A percentile compares a stretch with the other conserved stretches of the same genome.
phyloP scores from a whole-genome alignment of 1,140 invertebrate species.

The Oryctes rhinoceros region DNA sequence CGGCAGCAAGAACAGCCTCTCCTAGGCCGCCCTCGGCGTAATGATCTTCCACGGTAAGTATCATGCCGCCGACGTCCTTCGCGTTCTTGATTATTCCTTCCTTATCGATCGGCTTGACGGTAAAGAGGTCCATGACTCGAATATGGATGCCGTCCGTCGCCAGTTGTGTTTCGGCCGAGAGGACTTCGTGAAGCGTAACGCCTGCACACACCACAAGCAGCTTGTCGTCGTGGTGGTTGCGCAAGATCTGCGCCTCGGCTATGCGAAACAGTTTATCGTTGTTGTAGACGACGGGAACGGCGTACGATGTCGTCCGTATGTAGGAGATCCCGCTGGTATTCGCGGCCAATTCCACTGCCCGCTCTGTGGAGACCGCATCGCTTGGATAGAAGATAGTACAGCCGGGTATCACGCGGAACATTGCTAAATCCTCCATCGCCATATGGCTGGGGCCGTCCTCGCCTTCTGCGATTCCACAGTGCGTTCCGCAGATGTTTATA shows the following conservation, averaged over 20 bases:
- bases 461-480: conserved; percentile 95
- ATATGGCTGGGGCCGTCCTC: conserved; percentile 99
- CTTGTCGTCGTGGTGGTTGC: conserved; percentile 76
- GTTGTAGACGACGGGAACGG: conserved; percentile 83
- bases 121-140: conserved; percentile 92
- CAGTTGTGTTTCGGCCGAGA: conserved; percentile 85
- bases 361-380: conserved; percentile 94
- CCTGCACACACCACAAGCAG: conserved; percentile 91
- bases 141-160: conserved; percentile 73
- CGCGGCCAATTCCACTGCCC: conserved; percentile 94
- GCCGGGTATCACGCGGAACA: conserved; percentile 93
- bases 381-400: conserved; percentile 96
- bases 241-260: conserved; percentile 83
- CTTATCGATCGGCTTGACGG: conserved; percentile 93
- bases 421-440: conserved; percentile 96
- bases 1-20: conserved; percentile 88
- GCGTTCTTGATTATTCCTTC: conserved; percentile 81
- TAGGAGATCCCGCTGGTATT: conserved; percentile 96
- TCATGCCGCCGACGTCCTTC: conserved; percentile 78
- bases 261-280: conserved; percentile 86
- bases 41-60: conserved; percentile 97
- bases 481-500: conserved; percentile 94
- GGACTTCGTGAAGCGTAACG: conserved; percentile 90
- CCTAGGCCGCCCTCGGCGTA: conserved; percentile 95
- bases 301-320: conserved; percentile 93